A percentile compares a stretch with the other conserved stretches of the same genome.
Evolutionary conservation across 2,113 vertebrate genomes (phyloP).

Genomic region (Odocoileus hemionus): DNA sequence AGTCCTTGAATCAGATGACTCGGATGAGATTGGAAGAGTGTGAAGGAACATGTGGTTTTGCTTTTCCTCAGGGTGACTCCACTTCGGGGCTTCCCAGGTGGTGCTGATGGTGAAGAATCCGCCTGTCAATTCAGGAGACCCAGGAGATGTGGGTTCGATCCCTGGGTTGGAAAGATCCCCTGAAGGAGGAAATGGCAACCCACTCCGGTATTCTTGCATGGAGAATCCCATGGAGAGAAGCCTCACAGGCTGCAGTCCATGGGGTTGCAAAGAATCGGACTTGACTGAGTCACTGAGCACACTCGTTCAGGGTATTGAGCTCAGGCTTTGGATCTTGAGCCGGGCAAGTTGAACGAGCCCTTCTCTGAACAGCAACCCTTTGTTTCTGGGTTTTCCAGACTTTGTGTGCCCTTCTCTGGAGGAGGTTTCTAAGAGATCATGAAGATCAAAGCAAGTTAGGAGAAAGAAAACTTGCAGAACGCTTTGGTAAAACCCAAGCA

Average conservation of each 20-base stretch:
- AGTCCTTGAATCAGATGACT: constrained; percentile 60
- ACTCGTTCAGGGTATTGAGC: not conserved
- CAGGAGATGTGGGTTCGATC: not conserved
- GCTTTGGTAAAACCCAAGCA: not conserved
- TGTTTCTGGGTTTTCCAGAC: not conserved
- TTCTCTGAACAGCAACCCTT: not conserved
- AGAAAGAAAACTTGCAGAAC: not conserved
- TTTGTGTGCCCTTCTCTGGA: not conserved
- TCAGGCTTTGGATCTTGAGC: not conserved
- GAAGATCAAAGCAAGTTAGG: not conserved
- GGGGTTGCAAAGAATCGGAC: not conserved
- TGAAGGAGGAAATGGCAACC: not conserved
- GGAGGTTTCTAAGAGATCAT: not conserved
- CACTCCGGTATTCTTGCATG: not conserved
- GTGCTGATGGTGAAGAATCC: not conserved
- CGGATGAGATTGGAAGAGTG: constrained; percentile 48
- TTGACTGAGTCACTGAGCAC: not conserved
- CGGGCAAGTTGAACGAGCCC: not conserved
- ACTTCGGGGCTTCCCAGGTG: not conserved
- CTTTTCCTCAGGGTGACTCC: not conserved
- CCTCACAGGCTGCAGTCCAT: not conserved
- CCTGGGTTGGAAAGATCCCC: not conserved
- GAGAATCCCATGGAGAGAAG: not conserved
- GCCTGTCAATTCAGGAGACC: not conserved
- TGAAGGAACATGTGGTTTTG: not conserved